phyloP scores from a whole-genome alignment of 2,888 invertebrate species.

The Anaspis maculata region DNA sequence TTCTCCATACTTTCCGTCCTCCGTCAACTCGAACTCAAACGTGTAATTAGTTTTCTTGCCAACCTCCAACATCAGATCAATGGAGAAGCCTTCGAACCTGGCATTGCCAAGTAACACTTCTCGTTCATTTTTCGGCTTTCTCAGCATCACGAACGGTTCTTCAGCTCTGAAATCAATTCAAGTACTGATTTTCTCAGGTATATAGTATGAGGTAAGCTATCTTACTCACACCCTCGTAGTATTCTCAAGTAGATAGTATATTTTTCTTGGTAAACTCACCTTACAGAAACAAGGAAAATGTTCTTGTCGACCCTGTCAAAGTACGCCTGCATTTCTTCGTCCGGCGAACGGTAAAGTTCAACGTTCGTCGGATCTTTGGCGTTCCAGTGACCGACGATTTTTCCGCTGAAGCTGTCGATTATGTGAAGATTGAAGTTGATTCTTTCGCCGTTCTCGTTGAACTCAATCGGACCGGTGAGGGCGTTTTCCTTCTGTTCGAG shows the following conservation, averaged over 20 bases:
- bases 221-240: no score
- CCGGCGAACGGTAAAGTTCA: no score
- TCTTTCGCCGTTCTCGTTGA: constrained; percentile 61
- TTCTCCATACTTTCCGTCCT: constrained; percentile 59
- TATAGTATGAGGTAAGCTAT: no score
- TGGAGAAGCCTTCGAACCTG: constrained; percentile 76
- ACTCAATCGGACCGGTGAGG: constrained; percentile 49
- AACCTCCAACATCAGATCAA: constrained; percentile 77
- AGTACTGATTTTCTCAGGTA: no score
- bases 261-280: no score
- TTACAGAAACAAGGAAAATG: no score
- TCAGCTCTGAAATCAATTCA: no score
- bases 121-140: constrained; percentile 2
- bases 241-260: no score
- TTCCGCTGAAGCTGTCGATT: constrained; percentile 52
- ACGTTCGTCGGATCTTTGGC: constrained; percentile 21
- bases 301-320: no score
- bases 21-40: constrained; percentile 48
- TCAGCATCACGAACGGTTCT: constrained; percentile 4
- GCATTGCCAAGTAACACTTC: constrained; percentile 53
- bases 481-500: no score
- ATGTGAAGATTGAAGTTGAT: constrained; percentile 54
- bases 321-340: no score
- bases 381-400: constrained; percentile 47
- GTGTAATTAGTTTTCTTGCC: constrained; percentile 50